A percentile compares a stretch with the other conserved stretches of the same genome.
Evolutionary conservation across 2,113 vertebrate species (phyloP).

Genomic region (Microcebus griseorufus): DNA sequence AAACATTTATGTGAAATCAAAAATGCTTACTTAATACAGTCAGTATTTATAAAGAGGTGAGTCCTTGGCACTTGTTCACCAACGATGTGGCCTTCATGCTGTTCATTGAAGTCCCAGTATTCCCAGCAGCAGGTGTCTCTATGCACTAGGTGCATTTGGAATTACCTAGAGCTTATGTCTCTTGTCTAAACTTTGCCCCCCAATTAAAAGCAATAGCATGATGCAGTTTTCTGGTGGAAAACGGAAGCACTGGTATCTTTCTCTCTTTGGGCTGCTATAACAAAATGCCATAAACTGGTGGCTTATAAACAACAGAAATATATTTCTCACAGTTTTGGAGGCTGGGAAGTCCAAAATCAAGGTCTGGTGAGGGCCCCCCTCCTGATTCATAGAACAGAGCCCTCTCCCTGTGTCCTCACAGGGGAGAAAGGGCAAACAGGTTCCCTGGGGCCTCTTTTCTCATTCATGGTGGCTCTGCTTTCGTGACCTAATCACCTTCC

Average conservation of each 20-base stretch:
- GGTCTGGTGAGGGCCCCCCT: neutral
- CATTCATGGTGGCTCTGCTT: neutral
- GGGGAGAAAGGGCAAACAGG: neutral
- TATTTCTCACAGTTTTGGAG: neutral
- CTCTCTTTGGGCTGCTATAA: neutral
- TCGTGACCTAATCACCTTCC: too few species aligned
- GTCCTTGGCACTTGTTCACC: neutral
- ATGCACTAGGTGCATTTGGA: neutral
- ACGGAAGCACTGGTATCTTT: neutral
- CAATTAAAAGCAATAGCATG: neutral
- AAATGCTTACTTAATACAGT: neutral
- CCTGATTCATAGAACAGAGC: neutral
- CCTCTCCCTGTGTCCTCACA: neutral
- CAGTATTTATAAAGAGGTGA: neutral
- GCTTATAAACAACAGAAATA: neutral
- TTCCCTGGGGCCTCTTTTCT: neutral
- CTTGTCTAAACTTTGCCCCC: constrained; percentile 34
- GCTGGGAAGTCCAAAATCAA: neutral
- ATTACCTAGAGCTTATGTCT: constrained; percentile 19
- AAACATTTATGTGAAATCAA: neutral
- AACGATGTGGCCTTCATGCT: neutral
- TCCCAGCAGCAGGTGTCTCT: neutral
- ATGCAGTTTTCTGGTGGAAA: constrained; percentile 38
- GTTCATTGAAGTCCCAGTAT: neutral
- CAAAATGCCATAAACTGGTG: neutral